Percentiles rank a stretch among this genome's conserved stretches.
Conservation (phyloP, 2,888 invertebrate genomes). For the Elgonia sp. region DNA sequence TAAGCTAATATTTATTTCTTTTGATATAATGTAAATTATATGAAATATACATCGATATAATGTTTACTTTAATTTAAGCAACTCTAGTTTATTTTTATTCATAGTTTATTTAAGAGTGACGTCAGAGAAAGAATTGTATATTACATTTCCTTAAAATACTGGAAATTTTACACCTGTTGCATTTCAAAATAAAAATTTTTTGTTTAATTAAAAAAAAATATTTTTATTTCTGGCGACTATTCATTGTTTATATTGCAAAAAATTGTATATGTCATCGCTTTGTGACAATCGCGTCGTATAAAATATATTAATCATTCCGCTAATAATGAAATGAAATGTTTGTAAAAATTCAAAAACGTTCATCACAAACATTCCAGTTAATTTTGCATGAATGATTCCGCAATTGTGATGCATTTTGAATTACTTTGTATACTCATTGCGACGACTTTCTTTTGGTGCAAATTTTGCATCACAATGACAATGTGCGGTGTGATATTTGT, state of each 20-base stretch:
- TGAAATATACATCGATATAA: constrained; percentile 59
- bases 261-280: constrained; percentile 47
- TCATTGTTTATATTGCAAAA: not conserved
- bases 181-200: constrained; percentile 12
- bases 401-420: constrained; percentile 3
- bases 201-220: not conserved
- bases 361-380: constrained; percentile 22
- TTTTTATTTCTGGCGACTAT: constrained; percentile 4
- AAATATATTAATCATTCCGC: constrained; percentile 10
- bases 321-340: not conserved
- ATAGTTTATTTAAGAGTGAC: constrained; percentile 46
- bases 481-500: not conserved
- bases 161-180: constrained; percentile 7
- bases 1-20: constrained; percentile 86
- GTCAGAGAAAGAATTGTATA: constrained; percentile 1
- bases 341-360: not conserved
- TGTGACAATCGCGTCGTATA: constrained; percentile 62
- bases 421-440: not conserved
- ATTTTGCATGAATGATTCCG: not conserved
- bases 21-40: constrained; percentile 74
- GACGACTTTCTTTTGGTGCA: not conserved
- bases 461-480: not conserved
- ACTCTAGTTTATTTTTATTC: constrained; percentile 58
- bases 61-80: constrained; percentile 79
- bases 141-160: constrained; percentile 29